phyloP scores from a whole-genome alignment of 1,140 invertebrate species.

The Holcopasites calliopsidis region DNA sequence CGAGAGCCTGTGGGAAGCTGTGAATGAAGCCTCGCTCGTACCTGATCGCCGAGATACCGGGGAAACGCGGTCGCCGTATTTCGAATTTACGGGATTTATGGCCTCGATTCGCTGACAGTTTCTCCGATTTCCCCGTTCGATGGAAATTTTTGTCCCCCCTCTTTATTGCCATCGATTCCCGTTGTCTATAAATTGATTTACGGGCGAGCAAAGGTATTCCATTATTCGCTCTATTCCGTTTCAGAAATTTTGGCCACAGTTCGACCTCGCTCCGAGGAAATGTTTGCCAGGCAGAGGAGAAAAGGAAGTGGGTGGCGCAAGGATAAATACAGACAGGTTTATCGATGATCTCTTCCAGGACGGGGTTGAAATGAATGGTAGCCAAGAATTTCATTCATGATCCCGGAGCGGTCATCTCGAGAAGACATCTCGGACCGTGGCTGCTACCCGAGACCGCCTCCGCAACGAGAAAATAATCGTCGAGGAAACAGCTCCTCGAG shows the following conservation, averaged over 20 bases:
- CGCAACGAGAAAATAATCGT: constrained; percentile 66
- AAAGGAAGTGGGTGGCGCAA: constrained; percentile 68
- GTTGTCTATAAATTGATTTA: neutral
- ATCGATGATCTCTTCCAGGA: constrained; percentile 66
- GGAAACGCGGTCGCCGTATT: neutral
- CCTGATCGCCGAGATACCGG: constrained; percentile 29
- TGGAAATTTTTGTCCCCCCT: neutral
- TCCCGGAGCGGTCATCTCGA: constrained; percentile 60
- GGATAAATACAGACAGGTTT: constrained; percentile 69
- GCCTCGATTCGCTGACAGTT: neutral
- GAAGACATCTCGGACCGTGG: constrained; percentile 63
- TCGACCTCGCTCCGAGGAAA: neutral
- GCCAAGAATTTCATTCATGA: constrained; percentile 72
- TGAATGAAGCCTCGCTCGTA: constrained; percentile 52
- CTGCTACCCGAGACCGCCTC: constrained; percentile 31
- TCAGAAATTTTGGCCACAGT: neutral
- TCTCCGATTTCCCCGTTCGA: neutral
- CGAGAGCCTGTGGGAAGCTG: constrained; percentile 52
- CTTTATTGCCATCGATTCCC: neutral
- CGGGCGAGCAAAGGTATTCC: constrained; percentile 27
- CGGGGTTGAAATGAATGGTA: constrained; percentile 47
- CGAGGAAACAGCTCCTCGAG: constrained; percentile 49
- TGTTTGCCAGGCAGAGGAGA: constrained; percentile 21
- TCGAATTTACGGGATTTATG: constrained; percentile 19
- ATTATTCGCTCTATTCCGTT: constrained; percentile 39